Conservation (phyloP, 2,797 vertebrate species). For the Ceryle rudis region DNA sequence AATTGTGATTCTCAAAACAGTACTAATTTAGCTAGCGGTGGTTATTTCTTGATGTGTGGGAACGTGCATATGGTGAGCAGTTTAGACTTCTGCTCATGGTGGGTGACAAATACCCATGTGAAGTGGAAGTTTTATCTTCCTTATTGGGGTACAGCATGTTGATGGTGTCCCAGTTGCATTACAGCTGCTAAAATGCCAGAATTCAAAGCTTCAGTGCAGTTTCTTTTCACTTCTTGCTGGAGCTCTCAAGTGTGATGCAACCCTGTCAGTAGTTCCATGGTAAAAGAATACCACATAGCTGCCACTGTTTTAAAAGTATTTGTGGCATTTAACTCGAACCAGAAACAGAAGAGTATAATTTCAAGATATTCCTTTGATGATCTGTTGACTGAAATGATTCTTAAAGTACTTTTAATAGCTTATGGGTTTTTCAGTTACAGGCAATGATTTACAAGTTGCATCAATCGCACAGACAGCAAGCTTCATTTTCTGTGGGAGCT, state of each 20-base stretch:
- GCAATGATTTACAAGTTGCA: neutral
- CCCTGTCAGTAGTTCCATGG: neutral
- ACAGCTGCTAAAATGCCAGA: neutral
- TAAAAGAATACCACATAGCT: neutral
- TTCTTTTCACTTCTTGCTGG: neutral
- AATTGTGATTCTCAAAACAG: neutral
- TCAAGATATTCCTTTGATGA: neutral
- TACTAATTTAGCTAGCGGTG: neutral
- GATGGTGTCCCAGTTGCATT: neutral
- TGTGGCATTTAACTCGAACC: neutral
- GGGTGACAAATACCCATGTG: neutral
- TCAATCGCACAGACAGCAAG: neutral
- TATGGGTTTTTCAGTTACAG: neutral
- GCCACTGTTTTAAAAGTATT: neutral
- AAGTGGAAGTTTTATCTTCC: neutral
- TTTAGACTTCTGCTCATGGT: neutral
- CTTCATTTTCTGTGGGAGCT: neutral
- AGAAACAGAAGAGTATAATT: neutral
- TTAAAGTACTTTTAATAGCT: neutral
- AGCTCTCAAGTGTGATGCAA: neutral
- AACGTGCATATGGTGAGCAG: neutral
- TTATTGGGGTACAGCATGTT: neutral
- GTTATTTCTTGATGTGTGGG: neutral
- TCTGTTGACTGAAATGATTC: neutral
- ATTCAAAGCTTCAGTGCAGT: neutral